These are phyloP conservation scores for Patagioenas fasciata DNA, from an alignment of 2,113 vertebrate genomes.

Conservation along the genomic window DNA sequence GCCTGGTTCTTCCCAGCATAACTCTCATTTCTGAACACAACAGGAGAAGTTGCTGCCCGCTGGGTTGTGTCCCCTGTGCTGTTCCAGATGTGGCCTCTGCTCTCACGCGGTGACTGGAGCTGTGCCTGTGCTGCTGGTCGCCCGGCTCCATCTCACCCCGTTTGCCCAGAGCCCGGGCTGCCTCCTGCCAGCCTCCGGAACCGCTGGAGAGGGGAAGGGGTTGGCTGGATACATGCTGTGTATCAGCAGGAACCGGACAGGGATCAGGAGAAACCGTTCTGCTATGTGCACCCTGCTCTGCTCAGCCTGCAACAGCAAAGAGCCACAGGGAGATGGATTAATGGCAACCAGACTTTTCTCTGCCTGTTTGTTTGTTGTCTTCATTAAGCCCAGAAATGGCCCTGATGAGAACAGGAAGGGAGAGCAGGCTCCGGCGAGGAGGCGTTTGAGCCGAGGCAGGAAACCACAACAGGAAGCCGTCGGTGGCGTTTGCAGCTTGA, in stretches of 20 bases:
- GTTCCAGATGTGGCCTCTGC: not conserved
- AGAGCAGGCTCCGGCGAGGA: not conserved
- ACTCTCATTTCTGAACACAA: not conserved
- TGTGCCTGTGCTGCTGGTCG: not conserved
- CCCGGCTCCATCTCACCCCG: not conserved
- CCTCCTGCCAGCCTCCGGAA: not conserved
- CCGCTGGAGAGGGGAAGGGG: not conserved
- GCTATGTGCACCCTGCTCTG: not conserved
- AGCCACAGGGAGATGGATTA: not conserved
- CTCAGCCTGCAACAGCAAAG: not conserved
- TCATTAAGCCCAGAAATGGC: not conserved
- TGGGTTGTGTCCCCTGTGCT: accelerated
- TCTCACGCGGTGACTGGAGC: not conserved
- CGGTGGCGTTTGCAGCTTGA: not conserved
- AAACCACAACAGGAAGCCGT: constrained; percentile 65
- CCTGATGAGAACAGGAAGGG: constrained; percentile 46
- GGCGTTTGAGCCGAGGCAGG: constrained; percentile 27
- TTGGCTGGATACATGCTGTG: not conserved
- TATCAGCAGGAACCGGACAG: accelerated
- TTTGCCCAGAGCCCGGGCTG: not conserved
- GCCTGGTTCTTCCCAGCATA: not conserved
- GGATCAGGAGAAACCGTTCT: not conserved
- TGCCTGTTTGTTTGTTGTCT: not conserved
- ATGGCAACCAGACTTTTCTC: not conserved
- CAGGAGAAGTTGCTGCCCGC: accelerated